Percentiles rank a stretch among this genome's conserved stretches.
These are phyloP conservation scores for Linnaemya vulpina DNA, from an alignment of 2,888 invertebrate species.

Conservation along the genomic window DNA sequence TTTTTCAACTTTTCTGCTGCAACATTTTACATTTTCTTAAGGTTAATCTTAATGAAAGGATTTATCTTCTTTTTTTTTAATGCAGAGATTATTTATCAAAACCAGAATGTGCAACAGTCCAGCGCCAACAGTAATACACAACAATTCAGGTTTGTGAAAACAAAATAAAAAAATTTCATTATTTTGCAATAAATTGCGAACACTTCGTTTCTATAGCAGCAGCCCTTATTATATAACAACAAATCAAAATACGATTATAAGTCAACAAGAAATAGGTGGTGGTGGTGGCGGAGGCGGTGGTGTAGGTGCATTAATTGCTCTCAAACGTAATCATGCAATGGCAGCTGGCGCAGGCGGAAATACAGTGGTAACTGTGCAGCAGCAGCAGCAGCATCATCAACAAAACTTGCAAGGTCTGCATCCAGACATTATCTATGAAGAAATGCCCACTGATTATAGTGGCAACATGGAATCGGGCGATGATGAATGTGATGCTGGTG, in stretches of 20 bases:
- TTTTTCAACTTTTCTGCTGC: too few relatives aligned
- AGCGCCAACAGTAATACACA: conserved; percentile 81
- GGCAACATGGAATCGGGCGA: conserved; percentile 80
- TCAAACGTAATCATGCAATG: conserved; percentile 81
- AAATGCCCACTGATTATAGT: conserved; percentile 81
- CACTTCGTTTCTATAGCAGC: conserved; percentile 73
- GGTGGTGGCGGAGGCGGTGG: conserved; percentile 72
- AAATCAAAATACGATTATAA: conserved; percentile 78
- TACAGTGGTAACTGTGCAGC: conserved; percentile 70
- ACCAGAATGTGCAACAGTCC: conserved; percentile 79
- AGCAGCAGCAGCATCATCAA: conserved; percentile 76
- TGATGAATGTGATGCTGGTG: conserved; percentile 79
- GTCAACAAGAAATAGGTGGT: conserved; percentile 65
- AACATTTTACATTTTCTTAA: too few relatives aligned
- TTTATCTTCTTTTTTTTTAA: conserved; percentile 41
- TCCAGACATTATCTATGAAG: conserved; percentile 81
- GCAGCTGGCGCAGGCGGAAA: conserved; percentile 75
- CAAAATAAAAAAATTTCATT: background rate
- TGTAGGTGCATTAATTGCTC: conserved; percentile 80
- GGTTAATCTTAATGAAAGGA: background rate
- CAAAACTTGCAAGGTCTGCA: conserved; percentile 75
- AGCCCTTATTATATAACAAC: conserved; percentile 81
- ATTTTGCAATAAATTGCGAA: background rate
- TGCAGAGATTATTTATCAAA: conserved; percentile 81
- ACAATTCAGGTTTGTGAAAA: conserved; percentile 79